phyloP scores from a whole-genome alignment of 2,888 invertebrate species.

The Cyaniris semiargus region DNA sequence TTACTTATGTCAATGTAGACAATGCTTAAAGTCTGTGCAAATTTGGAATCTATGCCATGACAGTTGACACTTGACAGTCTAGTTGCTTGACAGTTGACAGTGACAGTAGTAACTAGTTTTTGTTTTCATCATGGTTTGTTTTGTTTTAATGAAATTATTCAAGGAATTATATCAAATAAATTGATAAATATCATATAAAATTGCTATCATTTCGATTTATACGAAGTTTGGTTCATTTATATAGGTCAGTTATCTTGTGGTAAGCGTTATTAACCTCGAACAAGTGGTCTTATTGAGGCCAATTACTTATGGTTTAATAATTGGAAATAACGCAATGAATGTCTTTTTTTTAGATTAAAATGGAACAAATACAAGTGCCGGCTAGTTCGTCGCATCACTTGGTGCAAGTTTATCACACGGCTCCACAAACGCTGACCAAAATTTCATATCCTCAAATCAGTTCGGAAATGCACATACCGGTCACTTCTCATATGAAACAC shows the following conservation, averaged over 20 bases:
- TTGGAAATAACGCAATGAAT: neutral
- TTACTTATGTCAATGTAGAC: too few relatives aligned
- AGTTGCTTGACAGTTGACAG: neutral
- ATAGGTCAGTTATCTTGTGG: neutral
- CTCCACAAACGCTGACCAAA: slow-evolving; percentile 62
- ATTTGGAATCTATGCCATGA: too few relatives aligned
- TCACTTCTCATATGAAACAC: slow-evolving; percentile 49
- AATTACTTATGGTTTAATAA: neutral
- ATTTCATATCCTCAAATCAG: slow-evolving; percentile 64
- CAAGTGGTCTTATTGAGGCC: neutral
- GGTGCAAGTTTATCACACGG: slow-evolving; percentile 64
- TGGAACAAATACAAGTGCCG: slow-evolving; percentile 64
- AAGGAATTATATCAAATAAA: too few relatives aligned
- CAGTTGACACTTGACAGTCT: neutral
- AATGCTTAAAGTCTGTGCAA: too few relatives aligned
- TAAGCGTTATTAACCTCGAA: neutral
- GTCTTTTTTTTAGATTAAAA: slow-evolving; percentile 40
- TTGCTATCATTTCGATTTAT: neutral
- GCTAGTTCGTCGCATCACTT: slow-evolving; percentile 62
- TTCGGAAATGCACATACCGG: slow-evolving; percentile 60
- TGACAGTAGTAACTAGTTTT: slow-evolving; percentile 20
- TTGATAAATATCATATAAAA: neutral
- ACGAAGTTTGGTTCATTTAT: neutral
- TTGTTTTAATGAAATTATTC: neutral
- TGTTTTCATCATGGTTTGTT: slow-evolving; percentile 18